Percentiles rank a stretch among this genome's conserved stretches.
phyloP scores from a whole-genome alignment of 2,113 vertebrate genomes.

The Myrmecophaga tridactyla region DNA sequence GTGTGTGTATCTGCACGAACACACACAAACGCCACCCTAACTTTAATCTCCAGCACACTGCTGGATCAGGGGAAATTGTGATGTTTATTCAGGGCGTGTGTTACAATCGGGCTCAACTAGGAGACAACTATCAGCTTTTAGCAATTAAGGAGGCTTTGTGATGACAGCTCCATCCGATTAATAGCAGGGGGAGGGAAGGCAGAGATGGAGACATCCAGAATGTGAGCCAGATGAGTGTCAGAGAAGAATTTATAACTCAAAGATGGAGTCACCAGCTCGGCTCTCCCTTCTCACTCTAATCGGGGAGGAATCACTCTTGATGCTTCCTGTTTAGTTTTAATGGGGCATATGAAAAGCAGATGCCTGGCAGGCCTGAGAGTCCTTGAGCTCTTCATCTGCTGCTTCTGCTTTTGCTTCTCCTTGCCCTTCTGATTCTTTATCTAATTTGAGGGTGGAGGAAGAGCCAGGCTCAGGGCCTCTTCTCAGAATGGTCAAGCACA shows the following conservation, averaged over 20 bases:
- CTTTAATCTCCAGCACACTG: not conserved
- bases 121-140: constrained; percentile 22
- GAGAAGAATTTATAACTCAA: not conserved
- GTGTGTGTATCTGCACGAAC: not conserved
- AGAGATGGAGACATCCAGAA: not conserved
- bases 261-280: fast-evolving
- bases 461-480: not conserved
- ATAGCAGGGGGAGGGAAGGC: not conserved
- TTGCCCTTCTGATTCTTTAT: not conserved
- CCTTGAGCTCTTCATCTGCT: not conserved
- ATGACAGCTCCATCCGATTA: constrained; percentile 40
- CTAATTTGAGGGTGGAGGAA: not conserved
- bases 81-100: not conserved
- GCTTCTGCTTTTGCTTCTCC: not conserved
- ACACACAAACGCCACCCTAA: fast-evolving
- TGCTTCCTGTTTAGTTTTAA: not conserved
- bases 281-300: not conserved
- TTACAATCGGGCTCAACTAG: constrained; percentile 14
- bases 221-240: not conserved
- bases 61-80: constrained; percentile 36
- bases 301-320: fast-evolving
- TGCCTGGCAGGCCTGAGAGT: not conserved
- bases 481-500: not conserved
- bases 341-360: not conserved
- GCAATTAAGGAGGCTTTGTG: constrained; percentile 49